Conservation (phyloP, 2,888 invertebrate genomes). For the Graphium colonna region DNA sequence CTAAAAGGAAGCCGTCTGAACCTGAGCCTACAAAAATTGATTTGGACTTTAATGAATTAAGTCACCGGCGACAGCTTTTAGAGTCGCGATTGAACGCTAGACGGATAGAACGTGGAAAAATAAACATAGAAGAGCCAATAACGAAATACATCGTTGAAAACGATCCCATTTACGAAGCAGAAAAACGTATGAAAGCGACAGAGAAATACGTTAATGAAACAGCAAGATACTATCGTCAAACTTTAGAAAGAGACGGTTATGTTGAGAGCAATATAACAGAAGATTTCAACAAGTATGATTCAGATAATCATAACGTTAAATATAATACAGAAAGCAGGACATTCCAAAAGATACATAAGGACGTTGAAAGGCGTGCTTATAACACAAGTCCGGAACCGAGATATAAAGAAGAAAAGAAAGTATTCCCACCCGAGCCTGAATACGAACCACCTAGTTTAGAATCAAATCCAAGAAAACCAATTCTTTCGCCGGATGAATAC, state of each 20-base stretch:
- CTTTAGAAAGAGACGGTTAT: constrained; percentile 78
- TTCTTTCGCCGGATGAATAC: constrained; percentile 81
- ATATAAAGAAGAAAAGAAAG: constrained; percentile 51
- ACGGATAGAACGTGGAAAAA: constrained; percentile 59
- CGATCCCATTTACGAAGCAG: constrained; percentile 68
- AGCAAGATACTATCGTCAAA: constrained; percentile 77
- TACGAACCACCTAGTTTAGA: constrained; percentile 85
- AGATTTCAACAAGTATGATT: constrained; percentile 72
- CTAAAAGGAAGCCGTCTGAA: constrained; percentile 75
- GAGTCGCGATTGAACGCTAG: constrained; percentile 88
- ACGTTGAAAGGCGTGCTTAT: constrained; percentile 61
- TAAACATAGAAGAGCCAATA: constrained; percentile 59
- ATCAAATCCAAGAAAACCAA: constrained; percentile 75
- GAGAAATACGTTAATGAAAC: constrained; percentile 80
- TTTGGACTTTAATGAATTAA: constrained; percentile 81
- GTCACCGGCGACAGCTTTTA: constrained; percentile 85
- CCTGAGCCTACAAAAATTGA: constrained; percentile 56
- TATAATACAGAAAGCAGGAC: constrained; percentile 65
- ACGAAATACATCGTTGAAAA: constrained; percentile 69
- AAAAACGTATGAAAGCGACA: constrained; percentile 72
- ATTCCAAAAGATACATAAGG: constrained; percentile 58
- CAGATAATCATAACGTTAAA: constrained; percentile 65
- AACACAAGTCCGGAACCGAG: constrained; percentile 47
- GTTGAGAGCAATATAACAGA: constrained; percentile 75
- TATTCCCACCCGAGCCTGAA: constrained; percentile 74